Evolutionary conservation across 2,113 vertebrate genomes (phyloP).

Genomic region (Phaetusa simplex): DNA sequence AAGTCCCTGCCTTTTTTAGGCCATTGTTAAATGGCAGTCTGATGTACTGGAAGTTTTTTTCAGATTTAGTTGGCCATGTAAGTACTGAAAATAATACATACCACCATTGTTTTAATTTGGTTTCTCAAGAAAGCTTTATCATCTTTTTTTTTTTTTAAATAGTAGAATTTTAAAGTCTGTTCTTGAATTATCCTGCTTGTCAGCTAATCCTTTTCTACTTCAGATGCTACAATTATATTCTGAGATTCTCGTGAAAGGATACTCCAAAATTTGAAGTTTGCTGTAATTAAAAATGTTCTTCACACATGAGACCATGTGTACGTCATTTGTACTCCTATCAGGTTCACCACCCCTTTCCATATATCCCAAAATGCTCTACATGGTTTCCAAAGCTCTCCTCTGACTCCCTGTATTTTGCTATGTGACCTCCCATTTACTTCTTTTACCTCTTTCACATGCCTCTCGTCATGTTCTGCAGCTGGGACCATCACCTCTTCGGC

Average conservation of each 20-base stretch:
- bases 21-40: background rate
- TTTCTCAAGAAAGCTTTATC: background rate
- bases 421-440: background rate
- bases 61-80: background rate
- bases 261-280: background rate
- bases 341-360: background rate
- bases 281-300: background rate
- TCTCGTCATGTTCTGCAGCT: background rate
- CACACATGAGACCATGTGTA: fast-evolving
- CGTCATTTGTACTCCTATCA: background rate
- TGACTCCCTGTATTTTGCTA: background rate
- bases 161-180: background rate
- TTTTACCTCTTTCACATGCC: background rate
- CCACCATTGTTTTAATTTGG: background rate
- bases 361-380: background rate
- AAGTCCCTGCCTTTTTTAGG: background rate
- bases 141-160: background rate
- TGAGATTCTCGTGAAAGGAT: background rate
- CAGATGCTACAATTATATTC: background rate
- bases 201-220: background rate
- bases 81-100: background rate
- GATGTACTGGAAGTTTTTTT: background rate
- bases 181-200: background rate
- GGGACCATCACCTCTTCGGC: background rate
- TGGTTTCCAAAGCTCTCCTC: background rate